Base-by-base conservation (phyloP, 2,888 invertebrate species). In the Luperina nickerlii region DNA sequence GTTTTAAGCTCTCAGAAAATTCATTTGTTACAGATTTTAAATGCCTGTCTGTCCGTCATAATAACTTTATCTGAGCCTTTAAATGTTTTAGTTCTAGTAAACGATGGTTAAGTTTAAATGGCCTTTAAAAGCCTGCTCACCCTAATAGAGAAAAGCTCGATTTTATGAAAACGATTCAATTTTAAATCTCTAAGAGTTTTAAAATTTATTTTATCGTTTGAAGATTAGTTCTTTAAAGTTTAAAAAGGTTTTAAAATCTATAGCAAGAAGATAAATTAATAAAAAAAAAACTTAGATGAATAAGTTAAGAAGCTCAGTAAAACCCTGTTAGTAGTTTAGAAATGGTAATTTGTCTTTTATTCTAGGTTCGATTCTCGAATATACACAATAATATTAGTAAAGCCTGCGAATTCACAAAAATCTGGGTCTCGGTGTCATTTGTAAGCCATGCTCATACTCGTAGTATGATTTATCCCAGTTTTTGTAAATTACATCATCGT, bases 41-140 rank as follows among this genome's bases (percentile, higher is more conserved):
- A 80, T 80, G 32, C 18, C 8, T 57, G 18, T 73, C 38, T 69
- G 4, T 79, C 54, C 62, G n/a, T 38, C 65, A 45, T 78, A 69
- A 69, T 69, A 62, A 54, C 2, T 32, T 82, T 82, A 73, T 75
- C 42, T 62, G 20, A n/a, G 62, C 15, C 6, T 83, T 81, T 42
- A 48, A 42, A 76, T 15, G 54, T 74, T 72, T 51, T 48, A 72
- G 51, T 70, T 57, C 7, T 27, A 42, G 68, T 60, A n/a, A 57
- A 62, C 20, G 7, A 73, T 65, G 18, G 24, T 11, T 18, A 62
- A 69, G 24, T 69, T 84, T 48, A 57, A 81, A 70, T 68, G 1
- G 38, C 54, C 18, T 69, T 51, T 65, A n/a, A 74, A 81, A 45
- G 54, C 4, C 42, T 62, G 15, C 15, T 74, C 38, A 18, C 2